These are phyloP conservation scores for Saccopteryx bilineata DNA, from an alignment of 2,113 vertebrate species.

Conservation along the genomic window DNA sequence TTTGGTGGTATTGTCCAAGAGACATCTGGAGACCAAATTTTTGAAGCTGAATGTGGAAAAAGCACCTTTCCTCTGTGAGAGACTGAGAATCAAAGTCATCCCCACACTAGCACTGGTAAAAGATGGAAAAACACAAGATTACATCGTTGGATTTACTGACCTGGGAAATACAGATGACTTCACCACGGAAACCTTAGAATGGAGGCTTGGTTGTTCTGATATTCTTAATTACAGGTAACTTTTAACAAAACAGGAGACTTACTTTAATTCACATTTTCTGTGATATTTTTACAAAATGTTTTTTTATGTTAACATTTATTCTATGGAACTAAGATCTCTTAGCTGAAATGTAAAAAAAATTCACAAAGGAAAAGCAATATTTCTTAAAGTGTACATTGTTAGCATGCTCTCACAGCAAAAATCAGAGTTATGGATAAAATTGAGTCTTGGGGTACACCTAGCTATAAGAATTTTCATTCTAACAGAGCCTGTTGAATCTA, in stretches of 20 bases:
- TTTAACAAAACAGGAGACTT: neutral
- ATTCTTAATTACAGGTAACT: slow-evolving; percentile 97
- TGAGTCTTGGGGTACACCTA: neutral
- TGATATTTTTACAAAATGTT: slow-evolving; percentile 8
- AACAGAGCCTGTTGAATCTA: neutral
- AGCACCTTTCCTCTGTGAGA: slow-evolving; percentile 96
- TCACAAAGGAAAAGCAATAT: neutral
- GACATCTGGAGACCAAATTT: slow-evolving; percentile 98
- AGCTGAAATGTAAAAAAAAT: neutral
- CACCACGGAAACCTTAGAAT: slow-evolving; percentile 96
- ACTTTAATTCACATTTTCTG: neutral
- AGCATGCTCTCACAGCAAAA: neutral
- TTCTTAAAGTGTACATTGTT: neutral
- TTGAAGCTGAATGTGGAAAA: slow-evolving; percentile 98
- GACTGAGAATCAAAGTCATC: slow-evolving; percentile 95
- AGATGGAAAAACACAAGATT: slow-evolving; percentile 98
- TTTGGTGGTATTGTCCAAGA: slow-evolving; percentile 94
- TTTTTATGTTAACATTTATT: slow-evolving; percentile 40
- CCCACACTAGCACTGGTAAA: slow-evolving; percentile 95
- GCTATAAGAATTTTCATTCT: neutral
- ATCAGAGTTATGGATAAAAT: neutral
- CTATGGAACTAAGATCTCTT: slow-evolving; percentile 31
- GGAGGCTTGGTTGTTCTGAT: slow-evolving; percentile 95
- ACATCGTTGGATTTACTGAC: slow-evolving; percentile 95
- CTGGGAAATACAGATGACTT: slow-evolving; percentile 98